Evolutionary conservation across 2,797 vertebrate species (phyloP).

Genomic region (Anabas testudineus): DNA sequence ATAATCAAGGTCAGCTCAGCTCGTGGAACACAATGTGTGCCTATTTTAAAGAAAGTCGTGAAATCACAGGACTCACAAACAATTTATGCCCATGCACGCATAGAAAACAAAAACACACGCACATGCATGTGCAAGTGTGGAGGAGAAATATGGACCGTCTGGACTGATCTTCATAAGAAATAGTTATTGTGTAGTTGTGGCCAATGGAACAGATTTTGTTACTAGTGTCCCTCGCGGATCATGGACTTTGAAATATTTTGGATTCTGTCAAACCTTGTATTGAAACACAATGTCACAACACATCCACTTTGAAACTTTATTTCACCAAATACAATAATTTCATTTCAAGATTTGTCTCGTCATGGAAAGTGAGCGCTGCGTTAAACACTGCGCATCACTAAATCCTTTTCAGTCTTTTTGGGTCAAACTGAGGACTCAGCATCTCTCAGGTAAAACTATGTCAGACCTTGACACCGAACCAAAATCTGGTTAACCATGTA

Average conservation of each 20-base stretch:
- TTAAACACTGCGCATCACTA: conserved; percentile 21
- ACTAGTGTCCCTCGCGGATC: no score
- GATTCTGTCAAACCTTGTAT: neutral
- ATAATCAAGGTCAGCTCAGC: conserved; percentile 60
- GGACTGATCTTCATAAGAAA: neutral
- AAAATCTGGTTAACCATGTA: conserved; percentile 61
- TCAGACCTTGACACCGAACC: conserved; percentile 58
- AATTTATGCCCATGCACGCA: neutral
- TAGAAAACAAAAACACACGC: neutral
- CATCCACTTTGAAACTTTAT: no score
- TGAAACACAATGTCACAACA: neutral
- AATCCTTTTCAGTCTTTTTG: conserved; percentile 54
- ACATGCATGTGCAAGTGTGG: neutral
- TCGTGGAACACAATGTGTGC: conserved; percentile 9
- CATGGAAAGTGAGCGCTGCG: neutral
- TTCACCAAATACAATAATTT: no score
- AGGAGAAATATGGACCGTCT: neutral
- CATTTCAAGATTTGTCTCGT: no score
- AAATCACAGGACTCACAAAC: neutral
- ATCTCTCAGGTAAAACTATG: conserved; percentile 53
- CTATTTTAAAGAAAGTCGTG: conserved; percentile 3
- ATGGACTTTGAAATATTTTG: neutral
- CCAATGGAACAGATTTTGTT: no score
- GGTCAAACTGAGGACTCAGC: conserved; percentile 64
- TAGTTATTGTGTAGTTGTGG: neutral